phyloP scores from a whole-genome alignment of 2,113 vertebrate genomes.

The Microcebus ravelobensis region DNA sequence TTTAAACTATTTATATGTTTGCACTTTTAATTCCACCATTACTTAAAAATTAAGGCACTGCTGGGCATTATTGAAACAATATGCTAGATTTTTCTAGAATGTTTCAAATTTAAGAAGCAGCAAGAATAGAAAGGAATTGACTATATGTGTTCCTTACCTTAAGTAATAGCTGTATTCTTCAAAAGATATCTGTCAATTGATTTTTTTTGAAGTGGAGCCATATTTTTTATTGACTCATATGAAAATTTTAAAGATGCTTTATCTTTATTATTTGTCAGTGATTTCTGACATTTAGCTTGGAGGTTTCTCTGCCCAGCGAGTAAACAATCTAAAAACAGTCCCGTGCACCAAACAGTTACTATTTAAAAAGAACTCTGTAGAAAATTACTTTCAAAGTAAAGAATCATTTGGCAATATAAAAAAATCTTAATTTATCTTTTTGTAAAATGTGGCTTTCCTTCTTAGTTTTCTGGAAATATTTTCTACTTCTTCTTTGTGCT shows the following conservation, averaged over 20 bases:
- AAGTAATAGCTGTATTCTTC: neutral
- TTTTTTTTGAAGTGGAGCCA: conserved; percentile 37
- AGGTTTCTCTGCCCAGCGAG: conserved; percentile 12
- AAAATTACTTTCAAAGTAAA: conserved; percentile 35
- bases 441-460: conserved; percentile 1
- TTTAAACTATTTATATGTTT: conserved; percentile 6
- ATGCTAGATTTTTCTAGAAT: neutral
- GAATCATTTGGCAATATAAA: neutral
- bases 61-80: neutral
- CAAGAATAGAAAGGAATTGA: neutral
- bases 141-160: neutral
- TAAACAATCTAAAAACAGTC: conserved; percentile 35
- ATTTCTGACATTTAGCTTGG: conserved; percentile 43
- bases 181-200: conserved; percentile 16
- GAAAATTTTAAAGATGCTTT: conserved; percentile 57
- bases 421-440: neutral
- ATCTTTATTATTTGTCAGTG: conserved; percentile 43
- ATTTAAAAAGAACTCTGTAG: conserved; percentile 13
- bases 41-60: conserved; percentile 3
- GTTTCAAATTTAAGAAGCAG: conserved; percentile 40
- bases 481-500: neutral
- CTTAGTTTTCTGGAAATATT: neutral
- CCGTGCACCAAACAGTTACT: neutral
- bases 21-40: neutral
- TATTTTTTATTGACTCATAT: conserved; percentile 35